phyloP scores from a whole-genome alignment of 2,888 invertebrate species.

The Drosophila antonietae region DNA sequence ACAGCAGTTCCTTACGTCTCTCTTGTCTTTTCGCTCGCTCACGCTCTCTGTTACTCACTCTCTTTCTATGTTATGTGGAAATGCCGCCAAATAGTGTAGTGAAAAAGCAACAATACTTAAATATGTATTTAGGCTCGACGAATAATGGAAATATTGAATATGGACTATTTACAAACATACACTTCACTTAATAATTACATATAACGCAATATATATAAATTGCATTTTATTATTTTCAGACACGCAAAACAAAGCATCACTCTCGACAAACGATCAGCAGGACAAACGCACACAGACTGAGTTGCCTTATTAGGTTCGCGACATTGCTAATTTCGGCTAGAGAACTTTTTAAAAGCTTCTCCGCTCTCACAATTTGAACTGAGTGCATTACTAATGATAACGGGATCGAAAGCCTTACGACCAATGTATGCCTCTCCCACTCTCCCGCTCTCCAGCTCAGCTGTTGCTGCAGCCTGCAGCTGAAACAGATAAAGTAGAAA shows the following conservation, averaged over 20 bases:
- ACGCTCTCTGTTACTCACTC: neutral
- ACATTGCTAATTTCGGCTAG: neutral
- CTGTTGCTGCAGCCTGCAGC: neutral
- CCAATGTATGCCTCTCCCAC: neutral
- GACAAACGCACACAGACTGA: slow-evolving; percentile 3
- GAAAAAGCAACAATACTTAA: neutral
- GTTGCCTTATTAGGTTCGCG: neutral
- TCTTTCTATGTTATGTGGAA: neutral
- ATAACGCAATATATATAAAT: neutral
- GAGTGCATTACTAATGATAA: neutral
- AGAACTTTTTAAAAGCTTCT: neutral
- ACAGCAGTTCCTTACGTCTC: neutral
- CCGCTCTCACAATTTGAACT: neutral
- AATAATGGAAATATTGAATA: neutral
- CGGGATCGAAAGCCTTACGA: neutral
- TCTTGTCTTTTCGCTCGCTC: neutral
- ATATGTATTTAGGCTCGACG: neutral
- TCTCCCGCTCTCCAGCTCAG: neutral
- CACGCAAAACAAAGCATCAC: neutral
- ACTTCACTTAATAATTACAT: neutral
- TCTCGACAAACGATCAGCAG: neutral
- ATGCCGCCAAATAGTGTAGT: neutral
- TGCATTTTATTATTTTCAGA: neutral
- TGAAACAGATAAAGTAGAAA: neutral
- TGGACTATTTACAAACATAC: neutral